phyloP scores from a whole-genome alignment of 2,113 vertebrate genomes.

The Plestiodon gilberti region DNA sequence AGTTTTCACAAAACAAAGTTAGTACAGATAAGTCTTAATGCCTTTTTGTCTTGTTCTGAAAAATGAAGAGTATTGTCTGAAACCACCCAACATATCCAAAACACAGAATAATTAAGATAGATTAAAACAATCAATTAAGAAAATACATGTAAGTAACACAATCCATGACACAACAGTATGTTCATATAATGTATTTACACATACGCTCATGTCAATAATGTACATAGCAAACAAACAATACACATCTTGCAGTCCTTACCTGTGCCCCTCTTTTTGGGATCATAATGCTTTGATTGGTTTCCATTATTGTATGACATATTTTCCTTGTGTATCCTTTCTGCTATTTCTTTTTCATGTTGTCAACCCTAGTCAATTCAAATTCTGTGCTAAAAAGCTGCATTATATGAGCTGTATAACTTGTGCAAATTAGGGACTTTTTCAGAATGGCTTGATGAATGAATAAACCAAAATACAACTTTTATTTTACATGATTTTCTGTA shows the following conservation, averaged over 20 bases:
- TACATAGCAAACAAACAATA: neutral
- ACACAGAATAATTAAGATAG: neutral
- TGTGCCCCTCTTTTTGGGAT: neutral
- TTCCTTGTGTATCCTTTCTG: too few species aligned
- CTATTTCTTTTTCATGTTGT: neutral
- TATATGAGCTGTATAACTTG: too few species aligned
- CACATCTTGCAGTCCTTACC: neutral
- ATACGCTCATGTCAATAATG: neutral
- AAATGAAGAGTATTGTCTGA: neutral
- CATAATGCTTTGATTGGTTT: neutral
- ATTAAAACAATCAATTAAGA: neutral
- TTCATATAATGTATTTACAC: neutral
- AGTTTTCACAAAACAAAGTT: conserved; percentile 39
- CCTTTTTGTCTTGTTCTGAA: neutral
- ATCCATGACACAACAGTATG: neutral
- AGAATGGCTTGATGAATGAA: too few species aligned
- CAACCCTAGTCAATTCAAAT: too few species aligned
- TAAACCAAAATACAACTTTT: too few species aligned
- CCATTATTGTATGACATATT: neutral
- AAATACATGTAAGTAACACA: neutral
- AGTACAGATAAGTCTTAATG: neutral
- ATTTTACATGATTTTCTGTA: too few species aligned
- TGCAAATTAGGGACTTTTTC: too few species aligned
- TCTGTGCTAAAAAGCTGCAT: too few species aligned
- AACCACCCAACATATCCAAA: neutral